phyloP scores from a whole-genome alignment of 2,888 invertebrate species.

The Eupithecia inturbata region DNA sequence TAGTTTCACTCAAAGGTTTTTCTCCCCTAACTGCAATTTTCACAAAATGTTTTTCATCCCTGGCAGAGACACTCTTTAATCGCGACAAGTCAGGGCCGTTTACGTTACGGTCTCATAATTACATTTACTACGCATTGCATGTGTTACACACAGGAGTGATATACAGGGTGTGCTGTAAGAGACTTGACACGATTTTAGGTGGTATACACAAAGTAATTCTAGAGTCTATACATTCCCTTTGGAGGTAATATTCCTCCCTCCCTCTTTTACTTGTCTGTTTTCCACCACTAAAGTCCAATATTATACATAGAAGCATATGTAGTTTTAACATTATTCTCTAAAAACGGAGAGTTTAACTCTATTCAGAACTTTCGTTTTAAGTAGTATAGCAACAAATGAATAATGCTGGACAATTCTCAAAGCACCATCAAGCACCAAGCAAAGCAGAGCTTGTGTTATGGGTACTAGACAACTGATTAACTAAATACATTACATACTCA shows the following conservation, averaged over 20 bases:
- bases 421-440: too few relatives aligned
- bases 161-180: constrained; percentile 58
- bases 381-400: too few relatives aligned
- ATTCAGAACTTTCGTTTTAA: too few relatives aligned
- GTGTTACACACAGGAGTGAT: constrained; percentile 59
- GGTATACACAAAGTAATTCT: background rate
- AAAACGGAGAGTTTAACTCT: too few relatives aligned
- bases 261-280: background rate
- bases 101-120: constrained; percentile 82
- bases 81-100: constrained; percentile 80
- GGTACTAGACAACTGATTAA: too few relatives aligned
- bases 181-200: background rate
- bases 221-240: background rate
- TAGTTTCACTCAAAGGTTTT: background rate
- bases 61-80: constrained; percentile 75
- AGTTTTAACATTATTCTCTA: too few relatives aligned
- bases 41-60: constrained; percentile 62
- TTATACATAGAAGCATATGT: too few relatives aligned
- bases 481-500: too few relatives aligned
- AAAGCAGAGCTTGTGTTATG: too few relatives aligned
- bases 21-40: constrained; percentile 2
- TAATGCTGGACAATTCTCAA: too few relatives aligned
- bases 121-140: constrained; percentile 82
- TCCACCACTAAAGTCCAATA: background rate
- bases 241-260: background rate